Conservation (phyloP, 2,797 vertebrate genomes). For the Notoglanidium macrostoma region DNA sequence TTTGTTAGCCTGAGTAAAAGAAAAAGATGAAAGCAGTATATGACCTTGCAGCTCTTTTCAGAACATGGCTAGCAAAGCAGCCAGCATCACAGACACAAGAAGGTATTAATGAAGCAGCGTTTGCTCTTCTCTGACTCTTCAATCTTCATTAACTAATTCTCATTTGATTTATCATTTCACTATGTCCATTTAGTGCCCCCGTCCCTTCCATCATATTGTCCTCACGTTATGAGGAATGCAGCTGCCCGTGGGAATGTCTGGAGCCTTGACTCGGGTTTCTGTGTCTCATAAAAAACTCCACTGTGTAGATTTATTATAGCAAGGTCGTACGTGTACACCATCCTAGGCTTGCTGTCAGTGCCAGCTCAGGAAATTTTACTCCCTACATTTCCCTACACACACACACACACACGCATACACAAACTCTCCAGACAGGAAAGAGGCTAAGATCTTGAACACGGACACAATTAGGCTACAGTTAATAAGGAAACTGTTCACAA, state of each 20-base stretch:
- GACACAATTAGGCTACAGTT: conserved; percentile 1
- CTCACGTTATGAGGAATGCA: conserved; percentile 24
- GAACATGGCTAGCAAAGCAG: background rate
- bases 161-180: conserved; percentile 4
- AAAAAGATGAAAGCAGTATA: background rate
- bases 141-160: background rate
- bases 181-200: background rate
- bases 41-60: background rate
- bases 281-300: conserved; percentile 38
- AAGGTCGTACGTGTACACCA: conserved; percentile 13
- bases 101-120: background rate
- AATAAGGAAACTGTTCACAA: conserved; percentile 17
- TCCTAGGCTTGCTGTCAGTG: conserved; percentile 12
- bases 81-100: background rate
- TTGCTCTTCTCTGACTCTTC: background rate
- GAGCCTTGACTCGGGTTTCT: conserved; percentile 42
- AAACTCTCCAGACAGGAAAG: background rate
- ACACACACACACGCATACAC: background rate
- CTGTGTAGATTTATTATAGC: conserved; percentile 41
- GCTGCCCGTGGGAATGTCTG: conserved; percentile 38
- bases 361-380: conserved; percentile 18
- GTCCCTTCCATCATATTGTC: conserved; percentile 7
- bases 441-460: background rate
- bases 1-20: background rate
- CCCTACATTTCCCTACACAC: background rate